phyloP scores from a whole-genome alignment of 92 coral and sea anemone genomes.

The Montipora capitata region DNA sequence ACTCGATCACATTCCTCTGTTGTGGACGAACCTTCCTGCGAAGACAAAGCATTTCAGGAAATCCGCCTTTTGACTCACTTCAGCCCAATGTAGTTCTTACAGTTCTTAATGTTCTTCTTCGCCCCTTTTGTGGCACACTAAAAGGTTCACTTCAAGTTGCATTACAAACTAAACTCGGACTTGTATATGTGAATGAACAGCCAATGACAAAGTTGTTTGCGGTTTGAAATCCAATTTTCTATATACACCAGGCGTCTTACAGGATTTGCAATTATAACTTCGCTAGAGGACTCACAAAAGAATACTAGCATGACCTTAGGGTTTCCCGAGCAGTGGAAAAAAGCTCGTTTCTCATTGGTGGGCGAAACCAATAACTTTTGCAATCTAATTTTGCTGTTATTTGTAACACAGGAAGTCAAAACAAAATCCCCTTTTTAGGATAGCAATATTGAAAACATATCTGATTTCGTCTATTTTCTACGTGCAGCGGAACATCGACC shows the following conservation, averaged over 20 bases:
- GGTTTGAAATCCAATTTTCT: neutral
- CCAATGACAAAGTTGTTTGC: neutral
- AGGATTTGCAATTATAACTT: neutral
- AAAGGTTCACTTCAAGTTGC: no score
- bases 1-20: no score
- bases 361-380: neutral
- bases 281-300: conserved; percentile 2
- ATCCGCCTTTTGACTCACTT: no score
- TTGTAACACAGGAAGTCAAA: conserved; percentile 15
- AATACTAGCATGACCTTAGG: conserved; percentile 3
- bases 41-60: no score
- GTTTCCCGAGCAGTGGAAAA: neutral
- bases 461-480: neutral
- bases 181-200: neutral
- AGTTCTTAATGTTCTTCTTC: no score
- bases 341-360: conserved; percentile 26
- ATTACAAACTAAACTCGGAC: neutral
- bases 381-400: neutral
- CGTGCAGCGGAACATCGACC: neutral
- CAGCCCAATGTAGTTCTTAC: no score
- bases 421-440: conserved; percentile 5
- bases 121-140: no score
- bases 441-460: conserved; percentile 7
- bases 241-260: neutral
- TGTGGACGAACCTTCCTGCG: no score